Evolutionary conservation across 53 echinoderm and acorn worm genomes (phyloP).

Genomic region (Pentamera pediparva): DNA sequence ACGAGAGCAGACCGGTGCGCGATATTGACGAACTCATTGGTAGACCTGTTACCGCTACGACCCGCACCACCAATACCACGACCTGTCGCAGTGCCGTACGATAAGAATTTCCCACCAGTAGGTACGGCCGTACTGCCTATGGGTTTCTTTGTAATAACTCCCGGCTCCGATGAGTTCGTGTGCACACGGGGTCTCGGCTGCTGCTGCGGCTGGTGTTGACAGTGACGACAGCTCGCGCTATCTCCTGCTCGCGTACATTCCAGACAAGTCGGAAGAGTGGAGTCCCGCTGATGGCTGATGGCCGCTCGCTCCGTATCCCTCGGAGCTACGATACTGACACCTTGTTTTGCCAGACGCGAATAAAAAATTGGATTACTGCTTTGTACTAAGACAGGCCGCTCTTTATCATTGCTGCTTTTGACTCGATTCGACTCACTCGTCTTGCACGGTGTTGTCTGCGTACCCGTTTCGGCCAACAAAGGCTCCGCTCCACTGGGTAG

Average conservation of each 20-base stretch:
- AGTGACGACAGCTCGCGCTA: conserved; percentile 12
- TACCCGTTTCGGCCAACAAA: conserved; percentile 17
- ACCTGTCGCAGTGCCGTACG: conserved; percentile 13
- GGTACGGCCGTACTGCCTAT: neutral
- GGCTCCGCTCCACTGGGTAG: conserved; percentile 50
- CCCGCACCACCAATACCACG: too few species aligned
- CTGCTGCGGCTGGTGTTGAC: conserved; percentile 15
- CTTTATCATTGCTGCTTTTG: conserved; percentile 10
- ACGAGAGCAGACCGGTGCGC: conserved; percentile 93
- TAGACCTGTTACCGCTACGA: conserved; percentile 23
- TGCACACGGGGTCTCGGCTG: too few species aligned
- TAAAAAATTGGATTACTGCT: conserved; percentile 31
- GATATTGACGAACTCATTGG: conserved; percentile 92
- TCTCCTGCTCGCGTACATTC: conserved; percentile 39
- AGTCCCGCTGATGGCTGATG: conserved; percentile 29
- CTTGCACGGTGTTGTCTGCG: conserved; percentile 27
- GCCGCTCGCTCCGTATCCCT: conserved; percentile 21
- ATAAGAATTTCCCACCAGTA: too few species aligned
- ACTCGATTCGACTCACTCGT: neutral
- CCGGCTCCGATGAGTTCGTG: neutral
- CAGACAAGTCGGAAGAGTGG: conserved; percentile 36
- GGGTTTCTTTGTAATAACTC: neutral
- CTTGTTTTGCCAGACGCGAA: conserved; percentile 20
- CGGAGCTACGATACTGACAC: conserved; percentile 17
- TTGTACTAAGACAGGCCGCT: conserved; percentile 17